Evolutionary conservation across 30 jellyfish, hydroid and myxozoan species (phyloP), one percentile per base, ranked within the genome.

Genomic region (Turritopsis rubra): DNA sequence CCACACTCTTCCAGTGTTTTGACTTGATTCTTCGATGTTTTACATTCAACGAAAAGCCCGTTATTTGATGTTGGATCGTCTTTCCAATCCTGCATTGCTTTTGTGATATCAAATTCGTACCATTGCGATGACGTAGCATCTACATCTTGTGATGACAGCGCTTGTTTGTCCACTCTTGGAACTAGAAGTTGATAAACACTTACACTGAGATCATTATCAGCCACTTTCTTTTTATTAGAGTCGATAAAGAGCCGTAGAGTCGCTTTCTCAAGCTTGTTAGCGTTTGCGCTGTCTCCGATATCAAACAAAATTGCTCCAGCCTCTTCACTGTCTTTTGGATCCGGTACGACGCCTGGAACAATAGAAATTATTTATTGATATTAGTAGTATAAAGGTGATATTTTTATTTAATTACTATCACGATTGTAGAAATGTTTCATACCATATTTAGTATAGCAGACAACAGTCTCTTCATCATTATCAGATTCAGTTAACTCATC

Each of bases 241-340:
- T 86, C 91, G 71, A 95, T 65, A 82, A 24, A 88, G 0, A 92
- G 75, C 13, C 92, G 95, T 26, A 92, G 89, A 27, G 86, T 93
- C 17, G 98, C 85, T 0, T 96, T 94, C 21, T 85, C 88, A 52
- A 83, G 85, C 73, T 88, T 87, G 41, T 92, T 95, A 52, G 79
- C 75, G 28, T 87, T 96, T 53, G 81, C 89, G 70, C 83, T 88
- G 8, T 96, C 75, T 52, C 90, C 87, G 52, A 92, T 24, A 71
- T 88, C 95, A 76, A 92, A 92, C 29, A 53, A 92, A 79, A 89
- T 84, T 25, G 92, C 96, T 23, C 96, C 98, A 22, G 84, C 94
- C 24, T 73, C 96, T 54, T 86, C 96, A 29, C 92, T 89, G 26
- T 95, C 89, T 52, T 92, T 92, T 24, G 98, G 98, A 52, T 96